Conservation (phyloP, 2,888 invertebrate species). For the Morinoia aosen region DNA sequence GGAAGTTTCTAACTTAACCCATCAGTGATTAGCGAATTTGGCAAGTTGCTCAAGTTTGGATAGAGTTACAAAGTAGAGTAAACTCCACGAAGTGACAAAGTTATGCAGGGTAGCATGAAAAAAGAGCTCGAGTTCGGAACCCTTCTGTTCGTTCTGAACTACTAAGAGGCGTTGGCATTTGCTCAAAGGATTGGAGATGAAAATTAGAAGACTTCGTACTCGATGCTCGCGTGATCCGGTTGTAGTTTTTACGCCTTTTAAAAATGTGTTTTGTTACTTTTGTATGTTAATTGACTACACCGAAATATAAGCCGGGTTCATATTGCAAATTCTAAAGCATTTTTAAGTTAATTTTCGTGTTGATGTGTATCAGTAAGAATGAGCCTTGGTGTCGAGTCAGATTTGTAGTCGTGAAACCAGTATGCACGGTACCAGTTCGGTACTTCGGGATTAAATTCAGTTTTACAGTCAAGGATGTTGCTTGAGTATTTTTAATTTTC, state of each 20-base stretch:
- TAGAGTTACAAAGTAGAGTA: slow-evolving; percentile 53
- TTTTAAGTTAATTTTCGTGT: too few species aligned
- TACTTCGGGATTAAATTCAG: too few species aligned
- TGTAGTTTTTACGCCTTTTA: background rate
- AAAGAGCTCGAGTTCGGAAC: slow-evolving; percentile 10
- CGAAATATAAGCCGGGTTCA: background rate
- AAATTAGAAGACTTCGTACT: background rate
- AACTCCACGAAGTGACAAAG: slow-evolving; percentile 51
- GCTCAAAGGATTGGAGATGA: background rate
- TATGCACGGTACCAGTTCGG: too few species aligned
- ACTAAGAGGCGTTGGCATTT: background rate
- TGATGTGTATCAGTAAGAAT: too few species aligned
- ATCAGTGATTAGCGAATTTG: slow-evolving; percentile 53
- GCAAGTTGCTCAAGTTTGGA: slow-evolving; percentile 49
- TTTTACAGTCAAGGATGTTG: too few species aligned
- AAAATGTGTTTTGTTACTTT: background rate
- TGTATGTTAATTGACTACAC: background rate
- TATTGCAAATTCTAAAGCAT: too few species aligned
- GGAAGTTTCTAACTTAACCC: slow-evolving; percentile 33
- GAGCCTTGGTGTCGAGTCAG: too few species aligned
- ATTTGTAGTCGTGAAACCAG: too few species aligned
- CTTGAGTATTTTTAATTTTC: too few species aligned
- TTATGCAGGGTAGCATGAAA: slow-evolving; percentile 43
- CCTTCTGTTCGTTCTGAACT: slow-evolving; percentile 39
- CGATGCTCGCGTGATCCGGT: background rate